Conservation (phyloP, 2,113 vertebrate species). For the Anthoscopus minutus region DNA sequence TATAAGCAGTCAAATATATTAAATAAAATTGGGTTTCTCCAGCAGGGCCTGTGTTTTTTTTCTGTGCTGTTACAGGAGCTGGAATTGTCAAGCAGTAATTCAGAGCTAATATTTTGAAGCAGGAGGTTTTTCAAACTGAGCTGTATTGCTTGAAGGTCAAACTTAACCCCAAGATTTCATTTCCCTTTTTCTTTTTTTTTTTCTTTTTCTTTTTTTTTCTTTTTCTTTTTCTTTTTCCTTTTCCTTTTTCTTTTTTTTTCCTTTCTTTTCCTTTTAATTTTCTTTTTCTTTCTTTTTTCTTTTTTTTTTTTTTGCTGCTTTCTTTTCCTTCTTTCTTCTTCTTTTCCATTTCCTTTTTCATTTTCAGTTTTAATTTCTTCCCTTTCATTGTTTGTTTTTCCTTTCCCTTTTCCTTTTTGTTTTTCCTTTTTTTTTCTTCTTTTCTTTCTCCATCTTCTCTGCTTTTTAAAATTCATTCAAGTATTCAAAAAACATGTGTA, state of each 20-base stretch:
- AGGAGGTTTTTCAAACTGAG: conserved; percentile 38
- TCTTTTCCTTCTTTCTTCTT: background rate
- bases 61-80: background rate
- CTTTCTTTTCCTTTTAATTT: fast-evolving
- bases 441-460: background rate
- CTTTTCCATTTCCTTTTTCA: background rate
- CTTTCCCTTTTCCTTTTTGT: background rate
- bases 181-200: fast-evolving
- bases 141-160: background rate
- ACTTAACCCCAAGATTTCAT: background rate
- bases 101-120: background rate
- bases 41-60: background rate
- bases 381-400: too few species aligned
- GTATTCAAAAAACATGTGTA: background rate
- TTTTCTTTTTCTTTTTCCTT: fast-evolving
- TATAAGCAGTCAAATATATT: conserved; percentile 47
- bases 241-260: fast-evolving
- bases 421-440: background rate
- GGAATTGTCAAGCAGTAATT: background rate
- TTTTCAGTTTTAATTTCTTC: background rate
- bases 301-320: too few species aligned
- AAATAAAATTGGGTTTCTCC: background rate
- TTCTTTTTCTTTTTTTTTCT: fast-evolving
- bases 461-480: background rate
- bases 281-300: fast-evolving